Base-by-base conservation (phyloP, 2,113 vertebrate species). In the Hippoglossus stenolepis region DNA sequence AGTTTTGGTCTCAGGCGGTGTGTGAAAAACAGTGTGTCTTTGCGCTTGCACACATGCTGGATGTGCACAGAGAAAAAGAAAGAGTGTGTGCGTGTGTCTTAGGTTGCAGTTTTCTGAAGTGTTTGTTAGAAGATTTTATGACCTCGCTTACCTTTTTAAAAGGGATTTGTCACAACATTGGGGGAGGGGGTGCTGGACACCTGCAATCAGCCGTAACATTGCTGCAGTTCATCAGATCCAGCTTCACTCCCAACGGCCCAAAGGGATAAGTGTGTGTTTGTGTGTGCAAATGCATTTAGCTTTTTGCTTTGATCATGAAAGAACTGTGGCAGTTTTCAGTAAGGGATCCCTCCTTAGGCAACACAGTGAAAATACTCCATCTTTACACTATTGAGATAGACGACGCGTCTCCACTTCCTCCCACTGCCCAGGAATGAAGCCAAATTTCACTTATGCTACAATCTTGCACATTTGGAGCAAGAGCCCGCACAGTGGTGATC, bases 121-220 rank as follows among this genome's bases (percentile, higher is more conserved):
- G 65, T 81, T 73, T 85, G 43, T 64, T n/a, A 76, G 80, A 70
- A 75, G 75, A 88, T 87, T 90, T 73, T 72, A 59, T 86, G 91
- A 89, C 85, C 85, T 90, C n/a, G 38, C 67, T 84, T 82, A 86
- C 75, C 58, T 90, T 90, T 51, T 85, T 76, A 43, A 78, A 78
- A 88, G 66, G 82, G 85, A 87, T 86, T 85, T 89, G 82, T 90
- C 89, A 88, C 86, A 89, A 91, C 82, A 91, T 70, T 74, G 12
- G 74, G 23, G 26, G 59, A 62, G 71, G 59, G 47, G 56, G 90
- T 84, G 62, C 23, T 60, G 83, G 68, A 89, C 91, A 92, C 90
- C 88, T 93, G 89, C 79, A 77, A 38, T 84, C 72, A 79, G 68
- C 68, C 28, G 6, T 56, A 83, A 89, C 83, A 92, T 86, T 89